Percentiles rank a stretch among this genome's conserved stretches.
Evolutionary conservation across 2,888 invertebrate species (phyloP).

Genomic region (Amiota mariae): DNA sequence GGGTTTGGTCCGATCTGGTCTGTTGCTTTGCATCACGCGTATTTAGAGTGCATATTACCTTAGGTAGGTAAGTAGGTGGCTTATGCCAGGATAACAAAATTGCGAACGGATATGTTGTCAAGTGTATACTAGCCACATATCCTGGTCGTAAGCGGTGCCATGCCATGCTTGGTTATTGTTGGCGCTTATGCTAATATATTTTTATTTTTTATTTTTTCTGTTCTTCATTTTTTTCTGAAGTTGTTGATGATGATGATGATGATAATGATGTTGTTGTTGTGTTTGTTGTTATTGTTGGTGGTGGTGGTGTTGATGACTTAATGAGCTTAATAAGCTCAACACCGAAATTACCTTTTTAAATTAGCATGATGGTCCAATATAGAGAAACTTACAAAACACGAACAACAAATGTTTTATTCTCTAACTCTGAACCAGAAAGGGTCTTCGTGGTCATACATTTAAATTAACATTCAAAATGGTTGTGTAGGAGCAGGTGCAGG

Average conservation of each 20-base stretch:
- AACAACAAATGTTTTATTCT: background rate
- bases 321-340: conserved; percentile 65
- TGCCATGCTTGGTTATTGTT: conserved; percentile 21
- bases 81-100: conserved; percentile 21
- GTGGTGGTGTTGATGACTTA: conserved; percentile 58
- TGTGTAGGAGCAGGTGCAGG: no score
- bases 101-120: conserved; percentile 29
- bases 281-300: background rate
- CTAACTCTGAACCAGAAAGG: background rate
- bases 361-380: conserved; percentile 56
- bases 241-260: conserved; percentile 31
- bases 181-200: background rate
- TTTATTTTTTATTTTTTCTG: background rate
- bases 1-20: background rate
- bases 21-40: background rate
- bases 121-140: conserved; percentile 9
- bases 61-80: background rate
- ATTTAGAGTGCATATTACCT: background rate
- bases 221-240: background rate
- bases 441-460: background rate
- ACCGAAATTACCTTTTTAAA: conserved; percentile 66
- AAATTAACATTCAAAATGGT: conserved; percentile 23
- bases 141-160: conserved; percentile 3
- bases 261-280: conserved; percentile 35
- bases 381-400: background rate